phyloP scores from a whole-genome alignment of 1,140 invertebrate species.

The Drosophila busckii region DNA sequence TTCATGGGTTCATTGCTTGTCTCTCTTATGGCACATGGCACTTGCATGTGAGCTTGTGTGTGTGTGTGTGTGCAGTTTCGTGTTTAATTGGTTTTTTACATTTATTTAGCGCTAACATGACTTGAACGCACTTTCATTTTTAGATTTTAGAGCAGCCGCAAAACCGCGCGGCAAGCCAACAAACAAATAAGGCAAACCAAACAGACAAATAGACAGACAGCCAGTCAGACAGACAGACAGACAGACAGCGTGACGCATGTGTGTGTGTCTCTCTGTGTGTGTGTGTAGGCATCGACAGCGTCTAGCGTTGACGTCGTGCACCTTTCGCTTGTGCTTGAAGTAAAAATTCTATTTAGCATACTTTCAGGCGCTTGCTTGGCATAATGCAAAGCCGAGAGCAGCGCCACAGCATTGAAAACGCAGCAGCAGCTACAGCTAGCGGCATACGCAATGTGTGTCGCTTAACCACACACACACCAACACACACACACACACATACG shows the following conservation, averaged over 20 bases:
- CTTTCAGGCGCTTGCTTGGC: conserved; percentile 65
- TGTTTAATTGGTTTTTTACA: conserved; percentile 50
- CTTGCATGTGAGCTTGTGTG: conserved; percentile 43
- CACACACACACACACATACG: conserved; percentile 19
- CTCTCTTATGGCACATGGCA: conserved; percentile 67
- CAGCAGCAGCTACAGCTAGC: conserved; percentile 49
- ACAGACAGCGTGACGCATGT: conserved; percentile 11
- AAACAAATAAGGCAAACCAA: conserved; percentile 49
- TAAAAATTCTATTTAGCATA: conserved; percentile 75
- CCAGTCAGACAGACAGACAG: conserved; percentile 10
- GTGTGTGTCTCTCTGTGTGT: conserved; percentile 2
- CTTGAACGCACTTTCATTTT: conserved; percentile 72
- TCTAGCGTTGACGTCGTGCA: conserved; percentile 18
- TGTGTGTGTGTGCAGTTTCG: conserved; percentile 34
- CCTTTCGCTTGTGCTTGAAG: conserved; percentile 9
- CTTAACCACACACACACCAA: conserved; percentile 42
- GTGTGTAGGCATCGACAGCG: conserved; percentile 39
- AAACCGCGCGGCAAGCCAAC: conserved; percentile 51
- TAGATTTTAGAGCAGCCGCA: conserved; percentile 55
- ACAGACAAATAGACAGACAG: conserved; percentile 27
- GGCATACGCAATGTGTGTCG: conserved; percentile 73
- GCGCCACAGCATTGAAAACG: conserved; percentile 46
- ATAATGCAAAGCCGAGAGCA: conserved; percentile 57
- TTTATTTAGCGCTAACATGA: conserved; percentile 48
- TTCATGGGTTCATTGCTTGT: conserved; percentile 58